Conservation (phyloP, 1,140 invertebrate species). For the Drosophila novamexicana region DNA sequence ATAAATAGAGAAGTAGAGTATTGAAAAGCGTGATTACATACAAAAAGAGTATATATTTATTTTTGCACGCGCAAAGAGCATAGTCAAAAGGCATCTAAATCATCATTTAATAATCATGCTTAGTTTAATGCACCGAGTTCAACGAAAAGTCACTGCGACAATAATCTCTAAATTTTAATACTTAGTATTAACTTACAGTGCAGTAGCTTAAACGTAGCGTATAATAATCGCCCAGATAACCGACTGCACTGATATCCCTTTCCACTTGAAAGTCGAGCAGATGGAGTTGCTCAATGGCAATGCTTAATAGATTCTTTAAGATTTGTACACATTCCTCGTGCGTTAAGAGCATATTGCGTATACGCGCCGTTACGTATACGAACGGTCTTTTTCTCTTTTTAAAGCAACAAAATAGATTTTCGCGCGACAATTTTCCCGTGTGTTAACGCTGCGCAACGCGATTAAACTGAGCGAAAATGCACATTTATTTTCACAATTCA, state of each 20-base stretch:
- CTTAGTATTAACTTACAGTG: constrained; percentile 46
- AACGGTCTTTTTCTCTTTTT: not conserved
- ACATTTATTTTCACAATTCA: constrained; percentile 22
- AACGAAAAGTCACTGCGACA: constrained; percentile 34
- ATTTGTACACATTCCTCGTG: constrained; percentile 54
- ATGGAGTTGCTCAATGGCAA: not conserved
- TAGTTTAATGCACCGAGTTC: constrained; percentile 13
- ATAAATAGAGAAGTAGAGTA: no score
- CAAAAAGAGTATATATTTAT: not conserved
- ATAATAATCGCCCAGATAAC: constrained; percentile 79
- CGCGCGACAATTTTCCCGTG: constrained; percentile 41
- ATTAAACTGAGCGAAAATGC: constrained; percentile 57
- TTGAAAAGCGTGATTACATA: no score
- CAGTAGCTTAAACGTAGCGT: constrained; percentile 45
- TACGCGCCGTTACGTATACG: constrained; percentile 56
- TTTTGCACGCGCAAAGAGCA: no score
- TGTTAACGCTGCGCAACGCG: constrained; percentile 35
- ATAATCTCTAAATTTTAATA: constrained; percentile 7
- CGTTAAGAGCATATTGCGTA: constrained; percentile 60
- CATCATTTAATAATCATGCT: not conserved
- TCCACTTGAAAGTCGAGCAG: constrained; percentile 44
- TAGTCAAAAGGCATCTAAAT: not conserved
- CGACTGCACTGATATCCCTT: constrained; percentile 49
- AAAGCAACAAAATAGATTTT: constrained; percentile 22
- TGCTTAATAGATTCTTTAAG: constrained; percentile 31